Percentiles rank a stretch among this genome's conserved stretches.
These are phyloP conservation scores for Ochropacha duplaris DNA, from an alignment of 2,888 invertebrate genomes.

Conservation along the genomic window DNA sequence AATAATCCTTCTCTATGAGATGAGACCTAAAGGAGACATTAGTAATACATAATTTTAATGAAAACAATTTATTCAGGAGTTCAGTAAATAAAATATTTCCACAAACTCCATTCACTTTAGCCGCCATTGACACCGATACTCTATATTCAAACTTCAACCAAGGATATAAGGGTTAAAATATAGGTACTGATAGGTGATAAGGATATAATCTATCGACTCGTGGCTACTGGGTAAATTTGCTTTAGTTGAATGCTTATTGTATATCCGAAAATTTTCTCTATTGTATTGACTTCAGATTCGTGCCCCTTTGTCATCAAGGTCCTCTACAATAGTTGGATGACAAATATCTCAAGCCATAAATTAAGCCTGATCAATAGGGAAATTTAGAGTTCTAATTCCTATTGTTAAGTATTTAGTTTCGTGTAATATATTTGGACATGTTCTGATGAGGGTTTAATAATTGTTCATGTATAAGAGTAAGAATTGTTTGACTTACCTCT, in stretches of 20 bases:
- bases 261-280: conserved; percentile 67
- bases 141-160: conserved; percentile 38
- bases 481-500: conserved; percentile 88
- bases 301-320: conserved; percentile 56
- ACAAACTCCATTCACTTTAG: no score
- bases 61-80: background rate
- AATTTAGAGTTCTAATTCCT: conserved; percentile 43
- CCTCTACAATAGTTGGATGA: conserved; percentile 65
- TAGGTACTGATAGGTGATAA: conserved; percentile 28
- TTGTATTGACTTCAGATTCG: conserved; percentile 56
- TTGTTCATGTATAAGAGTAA: background rate
- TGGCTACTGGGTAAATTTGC: conserved; percentile 62
- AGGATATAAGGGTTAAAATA: conserved; percentile 52
- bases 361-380: conserved; percentile 51
- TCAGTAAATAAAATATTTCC: background rate
- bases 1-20: background rate
- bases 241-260: conserved; percentile 78
- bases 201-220: conserved; percentile 57
- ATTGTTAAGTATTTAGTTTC: conserved; percentile 41
- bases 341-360: conserved; percentile 57
- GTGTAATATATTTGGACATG: background rate
- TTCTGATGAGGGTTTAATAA: background rate
- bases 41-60: background rate
- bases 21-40: no score
- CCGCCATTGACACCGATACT: background rate